phyloP scores from a whole-genome alignment of 2,888 invertebrate species.

The Syrista parreyssii region DNA sequence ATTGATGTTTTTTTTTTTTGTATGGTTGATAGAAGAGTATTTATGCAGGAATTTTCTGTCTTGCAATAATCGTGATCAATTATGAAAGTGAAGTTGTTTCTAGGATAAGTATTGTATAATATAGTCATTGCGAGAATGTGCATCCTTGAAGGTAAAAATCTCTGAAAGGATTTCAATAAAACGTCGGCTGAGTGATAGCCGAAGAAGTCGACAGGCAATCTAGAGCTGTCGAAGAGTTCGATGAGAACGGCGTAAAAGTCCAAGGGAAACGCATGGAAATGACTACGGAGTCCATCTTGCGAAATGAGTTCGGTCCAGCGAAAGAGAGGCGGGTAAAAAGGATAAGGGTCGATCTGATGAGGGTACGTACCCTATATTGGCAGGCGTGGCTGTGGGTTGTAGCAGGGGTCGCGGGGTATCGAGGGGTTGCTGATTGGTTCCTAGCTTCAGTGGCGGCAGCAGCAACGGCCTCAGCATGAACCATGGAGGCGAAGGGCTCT shows the following conservation, averaged over 20 bases:
- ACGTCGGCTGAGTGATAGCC: background rate
- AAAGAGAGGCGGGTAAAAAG: constrained; percentile 41
- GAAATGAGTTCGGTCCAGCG: constrained; percentile 54
- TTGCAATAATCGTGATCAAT: background rate
- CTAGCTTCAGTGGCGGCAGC: constrained; percentile 13
- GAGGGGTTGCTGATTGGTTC: constrained; percentile 62
- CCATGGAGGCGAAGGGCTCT: constrained; percentile 41
- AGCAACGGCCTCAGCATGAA: constrained; percentile 19
- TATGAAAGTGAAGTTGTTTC: background rate
- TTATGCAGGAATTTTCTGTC: background rate
- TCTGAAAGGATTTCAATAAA: background rate
- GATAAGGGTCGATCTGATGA: constrained; percentile 51
- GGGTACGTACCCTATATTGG: constrained; percentile 64
- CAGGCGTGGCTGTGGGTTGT: constrained; percentile 64
- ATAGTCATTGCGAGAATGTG: background rate
- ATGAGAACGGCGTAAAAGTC: background rate
- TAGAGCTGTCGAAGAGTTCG: background rate
- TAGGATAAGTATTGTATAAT: background rate
- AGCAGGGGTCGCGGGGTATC: constrained; percentile 49
- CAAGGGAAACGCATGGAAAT: constrained; percentile 25
- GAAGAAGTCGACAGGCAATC: background rate
- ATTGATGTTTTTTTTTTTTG: background rate
- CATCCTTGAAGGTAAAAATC: background rate
- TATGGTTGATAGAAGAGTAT: background rate
- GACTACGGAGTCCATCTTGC: constrained; percentile 58